A percentile compares a stretch with the other conserved stretches of the same genome.
These are phyloP conservation scores for Oedothorax gibbosus DNA, from an alignment of 1,140 invertebrate genomes.

Conservation along the genomic window DNA sequence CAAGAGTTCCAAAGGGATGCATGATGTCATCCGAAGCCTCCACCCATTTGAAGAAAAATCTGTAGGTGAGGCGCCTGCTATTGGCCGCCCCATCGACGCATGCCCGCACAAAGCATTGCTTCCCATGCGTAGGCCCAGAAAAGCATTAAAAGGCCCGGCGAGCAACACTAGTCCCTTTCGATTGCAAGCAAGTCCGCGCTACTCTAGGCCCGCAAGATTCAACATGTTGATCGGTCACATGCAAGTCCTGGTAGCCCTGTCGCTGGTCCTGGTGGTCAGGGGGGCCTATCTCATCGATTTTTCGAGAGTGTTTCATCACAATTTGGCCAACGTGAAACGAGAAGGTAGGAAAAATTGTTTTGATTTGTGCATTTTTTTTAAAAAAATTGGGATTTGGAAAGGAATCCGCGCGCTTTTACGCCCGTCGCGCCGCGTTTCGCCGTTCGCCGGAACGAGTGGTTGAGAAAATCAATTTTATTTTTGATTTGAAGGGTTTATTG, in stretches of 20 bases:
- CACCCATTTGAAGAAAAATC: slow-evolving; percentile 44
- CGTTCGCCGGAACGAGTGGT: not conserved
- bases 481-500: too few species aligned
- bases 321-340: slow-evolving; percentile 63
- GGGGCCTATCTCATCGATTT: slow-evolving; percentile 65
- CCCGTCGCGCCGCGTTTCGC: not conserved
- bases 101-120: slow-evolving; percentile 33
- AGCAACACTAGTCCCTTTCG: slow-evolving; percentile 21
- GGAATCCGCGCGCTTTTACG: not conserved
- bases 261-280: slow-evolving; percentile 33
- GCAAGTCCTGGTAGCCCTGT: slow-evolving; percentile 26
- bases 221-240: slow-evolving; percentile 43
- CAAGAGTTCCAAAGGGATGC: too few species aligned
- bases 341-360: slow-evolving; percentile 62
- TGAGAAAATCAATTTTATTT: too few species aligned
- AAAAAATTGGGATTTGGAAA: too few species aligned
- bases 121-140: slow-evolving; percentile 48
- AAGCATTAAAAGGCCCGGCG: slow-evolving; percentile 36
- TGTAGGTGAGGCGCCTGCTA: slow-evolving; percentile 44
- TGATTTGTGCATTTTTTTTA: slow-evolving; percentile 2
- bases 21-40: slow-evolving; percentile 36
- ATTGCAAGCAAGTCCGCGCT: too few species aligned
- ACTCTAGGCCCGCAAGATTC: too few species aligned
- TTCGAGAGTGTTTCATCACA: slow-evolving; percentile 63
- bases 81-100: slow-evolving; percentile 40